These are phyloP conservation scores for Climacteris rufus DNA, from an alignment of 2,113 vertebrate species.

Conservation along the genomic window DNA sequence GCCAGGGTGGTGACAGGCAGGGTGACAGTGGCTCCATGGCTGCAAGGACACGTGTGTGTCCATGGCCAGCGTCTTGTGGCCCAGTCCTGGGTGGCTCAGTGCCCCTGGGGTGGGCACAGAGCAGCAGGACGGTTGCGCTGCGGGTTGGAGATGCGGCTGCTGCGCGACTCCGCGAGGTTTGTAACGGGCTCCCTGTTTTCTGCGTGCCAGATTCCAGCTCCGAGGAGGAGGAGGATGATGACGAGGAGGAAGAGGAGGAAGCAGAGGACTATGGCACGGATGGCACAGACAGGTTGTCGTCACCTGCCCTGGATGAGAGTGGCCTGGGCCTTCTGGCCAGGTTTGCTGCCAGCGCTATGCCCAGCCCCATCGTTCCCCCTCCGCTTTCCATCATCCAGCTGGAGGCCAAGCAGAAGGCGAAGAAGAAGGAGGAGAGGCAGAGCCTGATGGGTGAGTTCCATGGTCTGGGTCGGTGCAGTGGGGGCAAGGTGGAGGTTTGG, in stretches of 20 bases:
- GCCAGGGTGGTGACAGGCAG: conserved; percentile 12
- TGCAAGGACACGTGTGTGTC: background rate
- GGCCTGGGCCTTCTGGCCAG: conserved; percentile 90
- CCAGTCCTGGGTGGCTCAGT: background rate
- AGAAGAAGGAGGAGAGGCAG: conserved; percentile 88
- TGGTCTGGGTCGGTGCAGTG: background rate
- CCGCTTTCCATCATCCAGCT: conserved; percentile 82
- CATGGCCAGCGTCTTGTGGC: background rate
- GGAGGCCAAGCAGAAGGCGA: conserved; percentile 86
- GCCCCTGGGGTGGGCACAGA: background rate
- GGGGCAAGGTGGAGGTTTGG: background rate
- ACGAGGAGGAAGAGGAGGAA: conserved; percentile 76
- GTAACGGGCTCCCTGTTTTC: conserved; percentile 61
- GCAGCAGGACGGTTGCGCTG: background rate
- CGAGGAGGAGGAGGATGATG: conserved; percentile 71
- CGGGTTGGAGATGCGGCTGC: background rate
- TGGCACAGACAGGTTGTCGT: conserved; percentile 70
- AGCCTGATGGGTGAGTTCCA: conserved; percentile 82
- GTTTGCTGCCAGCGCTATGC: conserved; percentile 89
- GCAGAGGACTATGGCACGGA: conserved; percentile 71
- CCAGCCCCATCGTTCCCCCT: conserved; percentile 80
- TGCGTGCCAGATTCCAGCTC: conserved; percentile 85
- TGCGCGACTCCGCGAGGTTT: background rate
- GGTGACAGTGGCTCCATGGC: background rate
- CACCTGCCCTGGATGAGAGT: conserved; percentile 85